Evolutionary conservation across 2,113 vertebrate species (phyloP), one percentile per base, ranked within the genome.

Genomic region (Crotalus viridis): DNA sequence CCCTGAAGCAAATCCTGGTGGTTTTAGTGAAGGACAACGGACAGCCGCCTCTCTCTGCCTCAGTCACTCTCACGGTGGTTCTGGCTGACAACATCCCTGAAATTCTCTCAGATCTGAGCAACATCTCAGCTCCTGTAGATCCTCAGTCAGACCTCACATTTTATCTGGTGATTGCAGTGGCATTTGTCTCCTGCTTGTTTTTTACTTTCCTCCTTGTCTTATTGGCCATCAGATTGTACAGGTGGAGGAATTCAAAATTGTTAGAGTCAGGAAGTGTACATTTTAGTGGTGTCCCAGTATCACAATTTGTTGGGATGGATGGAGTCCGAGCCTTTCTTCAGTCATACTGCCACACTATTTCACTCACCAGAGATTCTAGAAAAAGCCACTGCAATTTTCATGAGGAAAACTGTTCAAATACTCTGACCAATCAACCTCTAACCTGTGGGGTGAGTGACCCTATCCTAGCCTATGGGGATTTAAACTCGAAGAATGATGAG

Each of bases 11-110:
- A 61, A 96, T 55, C 3, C 91, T 97, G 3, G 28, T 96, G 1
- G 91, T 96, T 21, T 43, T 96, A 74, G 97, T 97, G 57, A 94
- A 95, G 24, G 96, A 97, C 87, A 93, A 91, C 0, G 94, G 96
- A 24, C 81, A 95, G 90, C 94, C 94, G 0, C 0, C 94, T 0
- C 94, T 48, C 39, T 96, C 96, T 0, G 43, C 90, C 90, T 95
- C 90, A 0, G 89, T 92, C 81, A 97, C 92, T 0, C 85, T 97
- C 0, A 39, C 88, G 6, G 33, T 97, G 15, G 9, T 93, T 0
- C 93, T 97, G 22, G 95, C 94, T 17, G 94, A 96, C 2, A 88
- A 28, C 6, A 96, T 96, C 91, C 95, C 96, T 0, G 91, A 88
- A 28, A 64, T n/a, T 5, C 57, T 89, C 57, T 48, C 89, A n/a